Conservation (phyloP, 2,797 vertebrate genomes). For the Melanotaenia maccullochi region DNA sequence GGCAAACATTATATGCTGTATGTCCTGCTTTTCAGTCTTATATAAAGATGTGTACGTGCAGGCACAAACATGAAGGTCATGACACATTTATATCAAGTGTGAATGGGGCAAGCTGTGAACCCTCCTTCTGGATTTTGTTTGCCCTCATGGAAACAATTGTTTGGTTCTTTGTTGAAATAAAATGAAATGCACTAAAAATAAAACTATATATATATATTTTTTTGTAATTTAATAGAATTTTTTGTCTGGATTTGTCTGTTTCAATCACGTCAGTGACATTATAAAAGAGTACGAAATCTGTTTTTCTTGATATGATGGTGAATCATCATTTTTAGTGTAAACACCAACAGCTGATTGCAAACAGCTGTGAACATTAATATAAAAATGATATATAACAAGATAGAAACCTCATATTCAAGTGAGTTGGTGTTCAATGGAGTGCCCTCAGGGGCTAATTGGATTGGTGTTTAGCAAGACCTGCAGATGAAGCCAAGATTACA, state of each 20-base stretch:
- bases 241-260: not conserved
- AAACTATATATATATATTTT: not conserved
- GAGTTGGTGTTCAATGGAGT: conserved; percentile 71
- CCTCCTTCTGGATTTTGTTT: not conserved
- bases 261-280: conserved; percentile 7
- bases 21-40: no score
- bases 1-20: no score
- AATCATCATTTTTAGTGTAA: conserved; percentile 52
- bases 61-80: not conserved
- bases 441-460: conserved; percentile 85
- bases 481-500: conserved; percentile 80
- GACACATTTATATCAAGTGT: not conserved
- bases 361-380: conserved; percentile 64
- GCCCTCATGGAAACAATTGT: not conserved
- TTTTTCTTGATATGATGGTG: conserved; percentile 2
- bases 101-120: not conserved
- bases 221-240: not conserved
- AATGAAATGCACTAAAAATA: not conserved
- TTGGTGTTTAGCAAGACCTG: conserved; percentile 86
- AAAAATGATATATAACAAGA: conserved; percentile 77
- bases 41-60: not conserved
- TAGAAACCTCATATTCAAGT: conserved; percentile 75
- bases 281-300: conserved; percentile 1
- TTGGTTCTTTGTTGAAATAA: not conserved
- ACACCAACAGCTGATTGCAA: conserved; percentile 54